Evolutionary conservation across 2,888 invertebrate genomes (phyloP).

Genomic region (Nomada ferruginata): DNA sequence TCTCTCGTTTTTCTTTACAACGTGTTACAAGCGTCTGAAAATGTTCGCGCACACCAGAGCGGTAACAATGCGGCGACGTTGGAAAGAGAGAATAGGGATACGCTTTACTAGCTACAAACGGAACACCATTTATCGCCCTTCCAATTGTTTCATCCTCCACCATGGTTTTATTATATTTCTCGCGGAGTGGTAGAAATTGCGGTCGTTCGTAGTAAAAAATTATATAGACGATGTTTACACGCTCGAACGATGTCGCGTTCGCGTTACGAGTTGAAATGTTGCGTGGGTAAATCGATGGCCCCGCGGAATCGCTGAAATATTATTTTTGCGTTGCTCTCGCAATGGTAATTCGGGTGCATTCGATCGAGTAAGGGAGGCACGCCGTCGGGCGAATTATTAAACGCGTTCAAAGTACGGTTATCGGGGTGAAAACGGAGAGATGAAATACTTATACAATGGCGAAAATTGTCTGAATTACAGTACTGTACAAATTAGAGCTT

Average conservation of each 20-base stretch:
- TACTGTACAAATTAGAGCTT: too few species aligned
- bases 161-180: slow-evolving; percentile 31
- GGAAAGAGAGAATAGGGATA: background rate
- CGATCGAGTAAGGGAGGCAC: background rate
- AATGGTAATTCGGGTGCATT: background rate
- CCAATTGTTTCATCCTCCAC: slow-evolving; percentile 38
- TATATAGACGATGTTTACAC: slow-evolving; percentile 16
- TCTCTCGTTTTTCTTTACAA: background rate
- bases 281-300: slow-evolving; percentile 6
- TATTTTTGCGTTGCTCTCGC: slow-evolving; percentile 2
- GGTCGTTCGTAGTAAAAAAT: slow-evolving; percentile 26
- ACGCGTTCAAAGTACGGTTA: background rate
- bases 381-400: background rate
- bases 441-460: too few species aligned
- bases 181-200: slow-evolving; percentile 35
- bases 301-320: background rate
- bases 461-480: too few species aligned
- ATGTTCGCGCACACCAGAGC: background rate
- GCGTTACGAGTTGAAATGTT: slow-evolving; percentile 13
- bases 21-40: slow-evolving; percentile 30
- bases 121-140: slow-evolving; percentile 28
- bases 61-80: background rate
- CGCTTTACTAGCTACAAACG: slow-evolving; percentile 34
- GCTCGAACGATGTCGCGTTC: background rate
- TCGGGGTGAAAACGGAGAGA: background rate